Base-by-base conservation (phyloP, 2,888 invertebrate species). In the Trichopria drosophilae region DNA sequence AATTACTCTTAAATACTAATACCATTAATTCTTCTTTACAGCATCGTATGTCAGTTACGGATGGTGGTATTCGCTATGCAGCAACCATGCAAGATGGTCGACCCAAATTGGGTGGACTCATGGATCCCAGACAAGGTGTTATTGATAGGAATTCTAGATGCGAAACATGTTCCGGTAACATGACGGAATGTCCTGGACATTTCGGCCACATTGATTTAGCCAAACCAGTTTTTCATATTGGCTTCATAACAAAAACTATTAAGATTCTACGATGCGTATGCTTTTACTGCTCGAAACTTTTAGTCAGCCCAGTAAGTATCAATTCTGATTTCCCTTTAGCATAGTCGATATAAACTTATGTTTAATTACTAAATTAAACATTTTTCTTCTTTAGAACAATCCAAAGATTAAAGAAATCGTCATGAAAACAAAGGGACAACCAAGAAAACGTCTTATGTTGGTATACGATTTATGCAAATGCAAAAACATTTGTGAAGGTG, bases 71-170 rank as follows among this genome's bases (percentile, higher is more conserved):
- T 62, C 88, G 88, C 73, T 97, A 92, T 76, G 89, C 98, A 3
- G 99, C 99, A 79, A 94, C 96, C 0, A 93, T 95, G 87, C 98
- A 98, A 80, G 95, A 95, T 36, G 98, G 98, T 19, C 86, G 96
- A 39, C 98, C 99, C 1, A 99, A 99, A 75, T 77, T 96, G 52
- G 96, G 97, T 0, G 99, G 99, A 20, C 85, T 99, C 57, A 99
- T 99, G 97, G 99, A 99, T 77, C 98, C 99, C 1, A 82, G 99
- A 45, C 98, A 99, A 79, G 99, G 98, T 65, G 96, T 95, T 51
- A 92, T 96, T 29, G 98, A 98, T 75, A 82, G 96, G 61, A 87
- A 84, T 67, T 92, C 95, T 2, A 82, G 94, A 51, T 96, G 95
- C 69, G 93, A 93, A 75, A 96, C 96, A 0, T 97, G 96, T 74